Percentiles rank a stretch among this genome's conserved stretches.
Evolutionary conservation across 2,797 vertebrate species (phyloP).

Genomic region (Tympanoctomys barrerae): DNA sequence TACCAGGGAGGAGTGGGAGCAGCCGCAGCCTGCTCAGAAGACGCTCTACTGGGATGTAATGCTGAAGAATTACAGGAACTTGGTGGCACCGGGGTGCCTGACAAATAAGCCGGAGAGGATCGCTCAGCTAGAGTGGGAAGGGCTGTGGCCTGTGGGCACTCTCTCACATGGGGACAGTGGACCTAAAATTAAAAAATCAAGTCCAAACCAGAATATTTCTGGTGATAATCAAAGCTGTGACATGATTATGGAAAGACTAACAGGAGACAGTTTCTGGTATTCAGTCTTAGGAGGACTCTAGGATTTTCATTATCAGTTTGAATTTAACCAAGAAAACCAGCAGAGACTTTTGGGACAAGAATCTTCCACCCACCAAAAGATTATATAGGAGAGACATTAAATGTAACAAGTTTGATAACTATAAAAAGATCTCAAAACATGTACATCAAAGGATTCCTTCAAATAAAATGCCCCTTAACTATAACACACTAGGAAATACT

Average conservation of each 20-base stretch:
- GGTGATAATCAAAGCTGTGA: constrained; percentile 49
- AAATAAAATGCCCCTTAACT: constrained; percentile 57
- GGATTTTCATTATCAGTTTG: constrained; percentile 69
- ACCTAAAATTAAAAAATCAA: constrained; percentile 51
- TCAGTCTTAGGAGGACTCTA: constrained; percentile 66
- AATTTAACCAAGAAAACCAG: constrained; percentile 64
- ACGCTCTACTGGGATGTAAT: constrained; percentile 65
- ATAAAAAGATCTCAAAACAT: constrained; percentile 52
- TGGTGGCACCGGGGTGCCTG: constrained; percentile 24
- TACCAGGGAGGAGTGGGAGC: constrained; percentile 71
- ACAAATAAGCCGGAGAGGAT: too few species aligned
- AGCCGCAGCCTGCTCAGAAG: constrained; percentile 69
- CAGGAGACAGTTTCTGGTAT: constrained; percentile 65
- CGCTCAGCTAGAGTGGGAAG: too few species aligned
- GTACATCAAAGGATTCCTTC: constrained; percentile 63
- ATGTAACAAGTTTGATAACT: constrained; percentile 54
- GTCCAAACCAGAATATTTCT: constrained; percentile 44
- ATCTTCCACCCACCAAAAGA: constrained; percentile 50
- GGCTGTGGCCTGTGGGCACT: background rate
- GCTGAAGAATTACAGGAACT: constrained; percentile 75
- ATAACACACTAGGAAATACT: constrained; percentile 51
- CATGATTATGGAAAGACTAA: constrained; percentile 51
- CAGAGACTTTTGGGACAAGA: constrained; percentile 60
- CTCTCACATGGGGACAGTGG: constrained; percentile 67
- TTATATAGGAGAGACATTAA: constrained; percentile 54